Conservation (phyloP, 2,888 invertebrate species). For the Agriotes lineatus region DNA sequence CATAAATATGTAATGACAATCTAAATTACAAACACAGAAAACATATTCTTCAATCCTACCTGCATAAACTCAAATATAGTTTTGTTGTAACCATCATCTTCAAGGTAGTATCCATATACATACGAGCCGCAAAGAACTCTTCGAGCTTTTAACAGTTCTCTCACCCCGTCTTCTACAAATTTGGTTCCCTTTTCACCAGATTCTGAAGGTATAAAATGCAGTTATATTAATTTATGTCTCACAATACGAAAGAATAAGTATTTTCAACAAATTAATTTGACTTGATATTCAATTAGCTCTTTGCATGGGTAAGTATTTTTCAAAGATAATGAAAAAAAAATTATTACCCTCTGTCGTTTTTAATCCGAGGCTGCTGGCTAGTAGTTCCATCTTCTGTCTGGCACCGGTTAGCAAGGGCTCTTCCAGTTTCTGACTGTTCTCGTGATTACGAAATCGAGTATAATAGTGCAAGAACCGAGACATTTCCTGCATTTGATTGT, state of each 20-base stretch:
- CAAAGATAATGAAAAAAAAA: too few relatives aligned
- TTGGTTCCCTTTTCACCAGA: constrained; percentile 64
- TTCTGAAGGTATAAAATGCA: too few relatives aligned
- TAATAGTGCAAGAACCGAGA: constrained; percentile 77
- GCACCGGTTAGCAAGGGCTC: constrained; percentile 72
- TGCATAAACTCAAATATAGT: constrained; percentile 79
- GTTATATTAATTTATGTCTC: too few relatives aligned
- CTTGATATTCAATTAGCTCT: too few relatives aligned
- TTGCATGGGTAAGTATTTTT: too few relatives aligned
- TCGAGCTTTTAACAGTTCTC: constrained; percentile 73
- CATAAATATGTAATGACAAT: too few relatives aligned
- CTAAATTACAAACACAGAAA: too few relatives aligned
- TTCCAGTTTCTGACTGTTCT: constrained; percentile 74
- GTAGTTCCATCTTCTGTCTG: constrained; percentile 73
- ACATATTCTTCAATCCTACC: constrained; percentile 65
- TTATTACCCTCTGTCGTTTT: constrained; percentile 62
- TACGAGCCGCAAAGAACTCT: constrained; percentile 76
- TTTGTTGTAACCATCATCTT: constrained; percentile 75
- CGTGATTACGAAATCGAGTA: constrained; percentile 74
- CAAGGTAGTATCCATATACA: constrained; percentile 77
- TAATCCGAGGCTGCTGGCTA: constrained; percentile 68
- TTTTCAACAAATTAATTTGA: too few relatives aligned
- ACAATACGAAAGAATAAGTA: too few relatives aligned
- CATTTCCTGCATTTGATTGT: constrained; percentile 72
- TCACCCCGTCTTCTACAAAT: constrained; percentile 75